Evolutionary conservation across 1,140 invertebrate species (phyloP).

Genomic region (Cylas formicarius): DNA sequence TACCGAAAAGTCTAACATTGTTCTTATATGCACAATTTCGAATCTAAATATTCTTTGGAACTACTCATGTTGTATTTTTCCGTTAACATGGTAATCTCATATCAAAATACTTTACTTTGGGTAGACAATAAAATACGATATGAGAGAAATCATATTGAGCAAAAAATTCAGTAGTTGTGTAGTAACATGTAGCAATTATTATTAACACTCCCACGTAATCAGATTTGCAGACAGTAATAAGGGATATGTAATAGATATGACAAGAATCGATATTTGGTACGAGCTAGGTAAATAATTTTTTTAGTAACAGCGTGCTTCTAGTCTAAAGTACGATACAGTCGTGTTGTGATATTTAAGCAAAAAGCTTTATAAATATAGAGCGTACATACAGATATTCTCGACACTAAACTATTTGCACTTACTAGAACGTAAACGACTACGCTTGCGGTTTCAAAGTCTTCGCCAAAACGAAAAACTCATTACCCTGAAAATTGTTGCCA

Average conservation of each 20-base stretch:
- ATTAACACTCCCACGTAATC: constrained; percentile 5
- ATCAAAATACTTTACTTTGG: constrained; percentile 20
- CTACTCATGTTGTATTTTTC: constrained; percentile 21
- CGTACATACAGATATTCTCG: constrained; percentile 31
- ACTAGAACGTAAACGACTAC: constrained; percentile 21
- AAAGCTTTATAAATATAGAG: constrained; percentile 29
- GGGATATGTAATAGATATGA: constrained; percentile 25
- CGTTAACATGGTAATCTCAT: constrained; percentile 17
- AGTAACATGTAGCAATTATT: too few species aligned
- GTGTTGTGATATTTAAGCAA: constrained; percentile 35
- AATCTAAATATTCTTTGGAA: constrained; percentile 17
- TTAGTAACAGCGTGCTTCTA: constrained; percentile 33
- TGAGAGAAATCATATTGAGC: constrained; percentile 27
- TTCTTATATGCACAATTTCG: constrained; percentile 20
- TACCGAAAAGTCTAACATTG: constrained; percentile 29
- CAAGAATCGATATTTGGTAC: constrained; percentile 13
- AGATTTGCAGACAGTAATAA: constrained; percentile 5
- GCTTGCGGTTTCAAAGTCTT: constrained; percentile 10
- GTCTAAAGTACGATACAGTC: constrained; percentile 32
- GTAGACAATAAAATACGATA: constrained; percentile 10
- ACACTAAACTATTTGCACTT: constrained; percentile 18
- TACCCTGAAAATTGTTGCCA: constrained; percentile 31
- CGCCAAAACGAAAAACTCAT: constrained; percentile 20
- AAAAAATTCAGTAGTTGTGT: constrained; percentile 23
- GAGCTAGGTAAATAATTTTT: constrained; percentile 22